Evolutionary conservation across 2,113 vertebrate species (phyloP).

Genomic region (Solea senegalensis): DNA sequence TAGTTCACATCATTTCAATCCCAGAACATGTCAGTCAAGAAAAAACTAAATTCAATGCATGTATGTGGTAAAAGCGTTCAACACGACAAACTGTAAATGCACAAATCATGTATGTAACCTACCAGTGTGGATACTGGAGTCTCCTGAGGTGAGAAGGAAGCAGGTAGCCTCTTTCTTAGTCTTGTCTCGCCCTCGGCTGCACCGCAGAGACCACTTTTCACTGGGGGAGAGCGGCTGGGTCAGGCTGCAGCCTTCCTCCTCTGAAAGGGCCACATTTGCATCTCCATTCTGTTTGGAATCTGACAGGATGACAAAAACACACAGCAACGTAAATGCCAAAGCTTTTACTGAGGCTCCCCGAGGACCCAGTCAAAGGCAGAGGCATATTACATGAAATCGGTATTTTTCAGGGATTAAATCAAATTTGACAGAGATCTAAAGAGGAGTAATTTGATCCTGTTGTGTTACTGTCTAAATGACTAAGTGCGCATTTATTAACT

Average conservation of each 20-base stretch:
- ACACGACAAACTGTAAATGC: no score
- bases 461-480: slow-evolving; percentile 41
- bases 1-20: no score
- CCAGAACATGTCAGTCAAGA: no score
- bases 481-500: not conserved
- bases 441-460: slow-evolving; percentile 38
- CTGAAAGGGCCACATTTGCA: slow-evolving; percentile 88
- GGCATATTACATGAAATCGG: slow-evolving; percentile 34
- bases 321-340: slow-evolving; percentile 63
- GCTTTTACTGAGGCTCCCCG: slow-evolving; percentile 53
- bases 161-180: slow-evolving; percentile 91
- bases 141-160: slow-evolving; percentile 88
- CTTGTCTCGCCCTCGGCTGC: slow-evolving; percentile 87
- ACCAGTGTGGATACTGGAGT: slow-evolving; percentile 87
- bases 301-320: slow-evolving; percentile 67
- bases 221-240: slow-evolving; percentile 88
- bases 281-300: slow-evolving; percentile 97
- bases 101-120: slow-evolving; percentile 34
- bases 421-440: slow-evolving; percentile 51
- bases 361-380: slow-evolving; percentile 41
- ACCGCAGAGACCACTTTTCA: slow-evolving; percentile 84
- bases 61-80: no score
- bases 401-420: slow-evolving; percentile 55
- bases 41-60: no score
- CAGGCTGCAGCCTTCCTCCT: slow-evolving; percentile 86